Base-by-base conservation (phyloP, 2,797 vertebrate genomes). In the Rhinogobio ventralis region DNA sequence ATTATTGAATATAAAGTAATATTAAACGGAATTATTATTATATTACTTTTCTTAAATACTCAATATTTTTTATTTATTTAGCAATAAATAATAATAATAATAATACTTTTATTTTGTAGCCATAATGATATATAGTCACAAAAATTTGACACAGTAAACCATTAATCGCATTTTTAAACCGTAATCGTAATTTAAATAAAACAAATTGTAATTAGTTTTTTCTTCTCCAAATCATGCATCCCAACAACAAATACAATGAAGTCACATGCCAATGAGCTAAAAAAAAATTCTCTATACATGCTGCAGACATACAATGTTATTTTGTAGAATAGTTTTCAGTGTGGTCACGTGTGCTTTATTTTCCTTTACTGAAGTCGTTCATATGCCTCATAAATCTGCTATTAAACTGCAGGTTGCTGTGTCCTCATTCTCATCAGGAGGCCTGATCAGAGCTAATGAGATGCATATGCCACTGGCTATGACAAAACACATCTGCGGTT, bases 361-460 rank as follows among this genome's bases (percentile, higher is more conserved):
- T 69, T 69, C 68, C 42, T 71, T 14, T 25, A 15, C 68, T 71
- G 67, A 69, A 45, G 42, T 46, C 17, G n/a, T 25, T 42, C 36
- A 68, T 23, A 5, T 1, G 8, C 23, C 69, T 72, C 69, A 73
- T 17, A 46, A 71, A 5, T 46, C 68, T 49, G 30, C 14, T 55
- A 73, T 83, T 10, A 74, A 33, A 4, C 28, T 14, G 2, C 28
- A 53, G 49, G 49, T 33, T 14, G 49, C 25, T 13, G 5, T 51
- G 33, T 23, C 49, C 19, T 75, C 10, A 13, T 42, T 39, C 69
- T 76, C n/a, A 51, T 45, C 10, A 64, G 66, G 30, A 66, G 71
- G 39, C 76, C 78, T 76, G 85, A 85, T 69, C 73, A 75, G 51
- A 46, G 49, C 20, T 85, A 79, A 85, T 68, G 74, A 79, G 84